Conservation (phyloP, 2,113 vertebrate species). For the Scortum barcoo region DNA sequence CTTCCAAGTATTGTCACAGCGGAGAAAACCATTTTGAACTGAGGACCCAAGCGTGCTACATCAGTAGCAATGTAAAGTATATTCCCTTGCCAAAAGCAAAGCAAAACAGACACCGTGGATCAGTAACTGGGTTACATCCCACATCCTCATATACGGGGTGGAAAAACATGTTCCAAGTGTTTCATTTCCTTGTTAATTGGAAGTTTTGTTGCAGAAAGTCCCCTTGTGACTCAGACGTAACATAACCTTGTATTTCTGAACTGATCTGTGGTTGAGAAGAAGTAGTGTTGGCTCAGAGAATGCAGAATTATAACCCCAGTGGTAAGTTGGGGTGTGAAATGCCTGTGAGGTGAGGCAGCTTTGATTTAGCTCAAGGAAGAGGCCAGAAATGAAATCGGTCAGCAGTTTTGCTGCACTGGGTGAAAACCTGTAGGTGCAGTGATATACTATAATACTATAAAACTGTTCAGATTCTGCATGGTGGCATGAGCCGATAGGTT, state of each 20-base stretch:
- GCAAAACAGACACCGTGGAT: not conserved
- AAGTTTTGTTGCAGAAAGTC: not conserved
- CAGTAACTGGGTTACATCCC: no score
- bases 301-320: not conserved
- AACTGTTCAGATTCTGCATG: no score
- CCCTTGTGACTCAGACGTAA: not conserved
- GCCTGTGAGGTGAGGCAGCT: not conserved
- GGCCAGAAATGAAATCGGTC: not conserved
- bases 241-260: not conserved
- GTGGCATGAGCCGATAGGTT: no score
- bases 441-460: no score
- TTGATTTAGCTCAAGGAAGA: not conserved
- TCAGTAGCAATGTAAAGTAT: not conserved
- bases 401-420: not conserved
- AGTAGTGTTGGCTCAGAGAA: not conserved
- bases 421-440: not conserved
- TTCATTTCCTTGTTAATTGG: not conserved
- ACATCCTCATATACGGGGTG: no score
- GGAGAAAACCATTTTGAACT: not conserved
- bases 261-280: not conserved
- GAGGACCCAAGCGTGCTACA: not conserved
- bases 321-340: slow-evolving; percentile 4
- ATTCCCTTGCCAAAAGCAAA: not conserved
- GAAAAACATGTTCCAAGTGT: not conserved
- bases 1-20: slow-evolving; percentile 29